These are phyloP conservation scores for Phylloscopus whistleri DNA, from an alignment of 2,113 vertebrate species.

Conservation along the genomic window DNA sequence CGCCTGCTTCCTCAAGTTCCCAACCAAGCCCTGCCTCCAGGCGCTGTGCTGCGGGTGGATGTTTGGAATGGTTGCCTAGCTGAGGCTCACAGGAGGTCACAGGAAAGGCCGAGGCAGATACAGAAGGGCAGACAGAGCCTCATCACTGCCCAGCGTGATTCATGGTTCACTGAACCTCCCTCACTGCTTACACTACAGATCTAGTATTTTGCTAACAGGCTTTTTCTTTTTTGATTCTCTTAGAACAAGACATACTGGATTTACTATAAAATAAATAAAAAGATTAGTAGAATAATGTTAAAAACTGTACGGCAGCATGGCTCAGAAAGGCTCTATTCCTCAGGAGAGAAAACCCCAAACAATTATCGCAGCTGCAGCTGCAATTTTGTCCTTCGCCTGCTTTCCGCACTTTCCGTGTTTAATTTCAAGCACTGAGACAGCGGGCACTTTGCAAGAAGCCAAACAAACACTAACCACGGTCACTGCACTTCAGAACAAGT, in stretches of 20 bases:
- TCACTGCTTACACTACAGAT: not conserved
- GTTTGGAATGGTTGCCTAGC: not conserved
- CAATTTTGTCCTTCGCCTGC: not conserved
- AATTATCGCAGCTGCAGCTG: too few relatives aligned
- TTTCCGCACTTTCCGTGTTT: rapidly evolving
- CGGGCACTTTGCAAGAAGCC: not conserved
- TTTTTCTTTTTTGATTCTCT: not conserved
- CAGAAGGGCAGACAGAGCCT: not conserved
- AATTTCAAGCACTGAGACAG: not conserved
- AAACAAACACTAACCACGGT: not conserved
- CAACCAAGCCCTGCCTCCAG: not conserved
- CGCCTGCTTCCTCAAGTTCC: not conserved
- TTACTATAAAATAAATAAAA: not conserved
- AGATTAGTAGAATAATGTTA: not conserved
- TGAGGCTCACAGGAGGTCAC: not conserved
- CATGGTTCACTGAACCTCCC: not conserved
- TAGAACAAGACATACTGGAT: not conserved
- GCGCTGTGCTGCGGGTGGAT: rapidly evolving
- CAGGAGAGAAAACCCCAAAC: not conserved
- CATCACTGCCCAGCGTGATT: not conserved
- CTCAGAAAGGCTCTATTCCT: not conserved
- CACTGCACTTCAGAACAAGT: not conserved
- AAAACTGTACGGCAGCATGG: not conserved
- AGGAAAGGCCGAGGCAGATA: not conserved
- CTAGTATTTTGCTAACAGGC: not conserved